Conservation (phyloP, 1,140 invertebrate genomes). For the Drosophila elegans region DNA sequence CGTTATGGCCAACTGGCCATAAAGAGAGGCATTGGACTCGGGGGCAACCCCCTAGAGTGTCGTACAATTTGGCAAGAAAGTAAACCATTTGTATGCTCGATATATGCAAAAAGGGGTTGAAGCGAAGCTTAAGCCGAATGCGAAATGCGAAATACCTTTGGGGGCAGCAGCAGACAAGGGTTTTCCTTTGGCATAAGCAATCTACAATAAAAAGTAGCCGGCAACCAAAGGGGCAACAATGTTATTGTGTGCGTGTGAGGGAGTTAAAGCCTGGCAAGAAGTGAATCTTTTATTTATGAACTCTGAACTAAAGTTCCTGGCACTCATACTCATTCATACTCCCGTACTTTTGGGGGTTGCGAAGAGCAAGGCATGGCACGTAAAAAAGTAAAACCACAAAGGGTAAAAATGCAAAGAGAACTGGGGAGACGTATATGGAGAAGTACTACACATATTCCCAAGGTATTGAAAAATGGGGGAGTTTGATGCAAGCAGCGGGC, state of each 20-base stretch:
- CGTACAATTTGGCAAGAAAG: conserved; percentile 77
- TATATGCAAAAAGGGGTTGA: conserved; percentile 46
- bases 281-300: conserved; percentile 82
- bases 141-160: conserved; percentile 56
- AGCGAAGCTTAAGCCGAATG: conserved; percentile 36
- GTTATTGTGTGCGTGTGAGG: conserved; percentile 23
- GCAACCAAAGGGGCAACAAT: conserved; percentile 64
- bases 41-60: conserved; percentile 66
- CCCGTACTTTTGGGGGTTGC: conserved; percentile 47
- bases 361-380: conserved; percentile 39
- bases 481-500: background rate
- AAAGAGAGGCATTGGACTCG: conserved; percentile 26
- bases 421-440: conserved; percentile 5
- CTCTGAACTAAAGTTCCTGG: conserved; percentile 46
- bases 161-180: conserved; percentile 54
- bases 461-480: conserved; percentile 18
- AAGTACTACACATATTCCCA: conserved; percentile 28
- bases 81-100: conserved; percentile 57
- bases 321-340: background rate
- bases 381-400: conserved; percentile 65
- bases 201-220: conserved; percentile 80
- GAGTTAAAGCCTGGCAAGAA: conserved; percentile 36
- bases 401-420: conserved; percentile 9
- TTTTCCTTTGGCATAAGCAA: conserved; percentile 72
- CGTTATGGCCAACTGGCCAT: conserved; percentile 63